Conservation (phyloP, 2,797 vertebrate species). For the Enteromius treurensis region DNA sequence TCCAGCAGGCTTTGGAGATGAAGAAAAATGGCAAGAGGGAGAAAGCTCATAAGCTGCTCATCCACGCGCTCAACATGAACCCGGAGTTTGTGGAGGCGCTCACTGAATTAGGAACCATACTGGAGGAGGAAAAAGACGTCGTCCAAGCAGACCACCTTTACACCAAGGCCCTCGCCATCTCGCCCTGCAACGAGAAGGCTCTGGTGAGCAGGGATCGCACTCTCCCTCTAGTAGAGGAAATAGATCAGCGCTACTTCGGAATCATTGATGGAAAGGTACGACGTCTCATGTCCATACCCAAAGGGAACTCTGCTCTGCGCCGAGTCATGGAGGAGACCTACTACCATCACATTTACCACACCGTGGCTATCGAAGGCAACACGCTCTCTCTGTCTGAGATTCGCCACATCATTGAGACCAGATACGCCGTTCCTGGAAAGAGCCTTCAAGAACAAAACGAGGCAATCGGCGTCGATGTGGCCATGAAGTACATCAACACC, state of each 20-base stretch:
- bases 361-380: constrained; percentile 96
- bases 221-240: constrained; percentile 93
- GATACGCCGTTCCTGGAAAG: constrained; percentile 92
- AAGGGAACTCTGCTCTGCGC: constrained; percentile 90
- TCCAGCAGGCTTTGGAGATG: constrained; percentile 94
- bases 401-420: constrained; percentile 94
- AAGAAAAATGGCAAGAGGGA: constrained; percentile 91
- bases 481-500: constrained; percentile 94
- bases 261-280: constrained; percentile 94
- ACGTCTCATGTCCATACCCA: constrained; percentile 94
- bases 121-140: constrained; percentile 95
- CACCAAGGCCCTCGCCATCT: constrained; percentile 89
- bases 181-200: constrained; percentile 88
- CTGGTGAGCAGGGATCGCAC: constrained; percentile 91
- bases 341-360: constrained; percentile 99
- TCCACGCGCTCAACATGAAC: constrained; percentile 93
- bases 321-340: constrained; percentile 97
- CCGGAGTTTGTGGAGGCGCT: constrained; percentile 91
- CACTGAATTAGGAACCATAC: constrained; percentile 91
- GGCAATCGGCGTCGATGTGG: constrained; percentile 92
- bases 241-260: constrained; percentile 93
- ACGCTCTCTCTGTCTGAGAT: constrained; percentile 94
- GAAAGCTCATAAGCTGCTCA: constrained; percentile 93
- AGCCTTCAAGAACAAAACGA: constrained; percentile 97
- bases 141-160: constrained; percentile 94